phyloP scores from a whole-genome alignment of 2,113 vertebrate species.

The Pseudonaja textilis region DNA sequence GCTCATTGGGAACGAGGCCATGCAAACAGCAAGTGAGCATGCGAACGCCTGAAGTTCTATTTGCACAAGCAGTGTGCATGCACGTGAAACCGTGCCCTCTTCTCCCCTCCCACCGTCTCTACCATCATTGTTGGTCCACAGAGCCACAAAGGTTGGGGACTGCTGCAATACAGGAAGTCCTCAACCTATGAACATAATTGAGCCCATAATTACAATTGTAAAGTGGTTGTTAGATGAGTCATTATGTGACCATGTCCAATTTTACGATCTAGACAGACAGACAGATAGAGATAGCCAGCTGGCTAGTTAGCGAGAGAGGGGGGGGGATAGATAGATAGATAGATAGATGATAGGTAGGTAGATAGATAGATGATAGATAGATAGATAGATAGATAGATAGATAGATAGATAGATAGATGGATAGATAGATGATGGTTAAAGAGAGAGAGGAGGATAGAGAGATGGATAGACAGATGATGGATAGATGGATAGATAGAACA shows the following conservation, averaged over 20 bases:
- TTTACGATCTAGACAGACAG: neutral
- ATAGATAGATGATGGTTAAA: too few species aligned
- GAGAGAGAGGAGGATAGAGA: too few species aligned
- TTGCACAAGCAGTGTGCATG: neutral
- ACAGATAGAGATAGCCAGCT: neutral
- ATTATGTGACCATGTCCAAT: neutral
- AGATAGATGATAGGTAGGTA: too few species aligned
- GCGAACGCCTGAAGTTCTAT: neutral
- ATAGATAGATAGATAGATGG: too few species aligned
- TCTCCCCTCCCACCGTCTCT: rapidly evolving
- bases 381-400: too few species aligned
- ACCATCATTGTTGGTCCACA: neutral
- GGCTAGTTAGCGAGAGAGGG: too few species aligned
- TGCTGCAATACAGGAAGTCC: neutral
- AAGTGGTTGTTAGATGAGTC: neutral
- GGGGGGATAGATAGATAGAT: too few species aligned
- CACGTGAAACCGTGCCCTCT: too few species aligned
- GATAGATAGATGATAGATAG: too few species aligned
- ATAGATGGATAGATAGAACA: too few species aligned
- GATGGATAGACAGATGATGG: too few species aligned
- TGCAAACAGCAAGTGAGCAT: neutral
- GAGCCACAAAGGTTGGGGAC: neutral
- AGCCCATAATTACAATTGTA: neutral
- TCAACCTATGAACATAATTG: neutral
- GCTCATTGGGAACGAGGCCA: neutral